Evolutionary conservation across 2,113 vertebrate species (phyloP).

Genomic region (Lagopus leucura): DNA sequence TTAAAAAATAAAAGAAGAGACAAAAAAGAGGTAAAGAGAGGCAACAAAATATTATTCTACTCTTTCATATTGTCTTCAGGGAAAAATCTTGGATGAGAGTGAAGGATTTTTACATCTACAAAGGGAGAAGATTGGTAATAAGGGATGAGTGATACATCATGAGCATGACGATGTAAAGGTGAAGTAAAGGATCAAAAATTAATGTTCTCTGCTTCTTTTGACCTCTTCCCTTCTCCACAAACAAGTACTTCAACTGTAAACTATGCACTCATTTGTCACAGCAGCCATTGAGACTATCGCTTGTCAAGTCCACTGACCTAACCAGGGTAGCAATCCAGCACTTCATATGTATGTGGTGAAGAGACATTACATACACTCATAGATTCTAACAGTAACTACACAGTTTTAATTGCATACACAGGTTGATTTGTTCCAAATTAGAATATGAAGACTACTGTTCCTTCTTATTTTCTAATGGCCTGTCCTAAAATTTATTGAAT

Average conservation of each 20-base stretch:
- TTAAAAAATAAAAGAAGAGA: neutral
- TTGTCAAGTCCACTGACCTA: neutral
- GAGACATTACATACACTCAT: rapidly evolving
- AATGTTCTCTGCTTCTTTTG: no score
- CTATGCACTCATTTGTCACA: rapidly evolving
- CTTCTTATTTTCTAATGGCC: neutral
- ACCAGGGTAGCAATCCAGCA: neutral
- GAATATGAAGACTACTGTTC: neutral
- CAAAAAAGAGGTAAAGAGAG: neutral
- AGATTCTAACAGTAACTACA: neutral
- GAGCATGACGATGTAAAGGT: neutral
- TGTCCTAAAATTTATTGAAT: neutral
- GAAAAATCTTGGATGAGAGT: neutral
- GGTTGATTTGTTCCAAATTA: neutral
- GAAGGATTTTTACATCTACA: neutral
- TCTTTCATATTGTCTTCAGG: neutral
- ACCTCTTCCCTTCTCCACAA: neutral
- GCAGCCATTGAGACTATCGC: neutral
- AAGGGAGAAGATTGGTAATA: neutral
- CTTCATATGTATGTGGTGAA: neutral
- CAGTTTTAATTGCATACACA: neutral
- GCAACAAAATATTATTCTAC: neutral
- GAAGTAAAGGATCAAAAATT: neutral
- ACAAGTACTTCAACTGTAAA: neutral
- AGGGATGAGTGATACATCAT: neutral